A percentile compares a stretch with the other conserved stretches of the same genome.
phyloP scores from a whole-genome alignment of 1,140 invertebrate genomes.

The Heliconius eleuchia region DNA sequence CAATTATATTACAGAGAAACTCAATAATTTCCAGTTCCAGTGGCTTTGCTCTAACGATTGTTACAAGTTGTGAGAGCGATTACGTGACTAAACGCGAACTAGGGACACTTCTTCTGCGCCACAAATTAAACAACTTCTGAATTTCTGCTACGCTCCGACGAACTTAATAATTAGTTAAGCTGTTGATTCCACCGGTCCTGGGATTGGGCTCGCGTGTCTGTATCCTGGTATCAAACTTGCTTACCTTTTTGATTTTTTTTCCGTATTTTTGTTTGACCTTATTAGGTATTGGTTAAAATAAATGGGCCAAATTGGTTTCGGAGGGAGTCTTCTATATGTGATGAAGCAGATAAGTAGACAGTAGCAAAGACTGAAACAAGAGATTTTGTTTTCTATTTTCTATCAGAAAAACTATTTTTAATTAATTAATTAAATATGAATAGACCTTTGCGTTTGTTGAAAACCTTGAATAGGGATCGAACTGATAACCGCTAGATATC shows the following conservation, averaged over 20 bases:
- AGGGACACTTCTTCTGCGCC: conserved; percentile 65
- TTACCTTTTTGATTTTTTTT: not conserved
- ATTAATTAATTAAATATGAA: too few species aligned
- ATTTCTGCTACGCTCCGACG: conserved; percentile 50
- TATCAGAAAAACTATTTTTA: too few species aligned
- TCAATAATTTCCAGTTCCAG: conserved; percentile 12
- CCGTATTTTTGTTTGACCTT: too few species aligned
- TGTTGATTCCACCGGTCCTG: conserved; percentile 35
- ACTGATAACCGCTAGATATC: too few species aligned
- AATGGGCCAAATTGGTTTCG: too few species aligned
- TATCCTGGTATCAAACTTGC: not conserved
- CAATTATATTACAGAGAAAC: not conserved
- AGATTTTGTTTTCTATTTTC: too few species aligned
- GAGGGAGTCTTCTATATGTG: too few species aligned
- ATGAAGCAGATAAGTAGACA: too few species aligned
- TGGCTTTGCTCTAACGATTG: conserved; percentile 51
- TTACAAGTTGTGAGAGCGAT: conserved; percentile 63
- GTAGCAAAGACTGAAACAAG: too few species aligned
- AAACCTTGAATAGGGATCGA: too few species aligned
- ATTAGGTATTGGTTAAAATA: too few species aligned
- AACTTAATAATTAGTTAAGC: conserved; percentile 73
- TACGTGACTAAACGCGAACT: conserved; percentile 71
- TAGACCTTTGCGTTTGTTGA: too few species aligned
- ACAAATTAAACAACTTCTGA: conserved; percentile 75
- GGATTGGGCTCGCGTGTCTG: conserved; percentile 39